These are phyloP conservation scores for Bagarius yarrelli DNA, from an alignment of 2,113 vertebrate species.

Conservation along the genomic window DNA sequence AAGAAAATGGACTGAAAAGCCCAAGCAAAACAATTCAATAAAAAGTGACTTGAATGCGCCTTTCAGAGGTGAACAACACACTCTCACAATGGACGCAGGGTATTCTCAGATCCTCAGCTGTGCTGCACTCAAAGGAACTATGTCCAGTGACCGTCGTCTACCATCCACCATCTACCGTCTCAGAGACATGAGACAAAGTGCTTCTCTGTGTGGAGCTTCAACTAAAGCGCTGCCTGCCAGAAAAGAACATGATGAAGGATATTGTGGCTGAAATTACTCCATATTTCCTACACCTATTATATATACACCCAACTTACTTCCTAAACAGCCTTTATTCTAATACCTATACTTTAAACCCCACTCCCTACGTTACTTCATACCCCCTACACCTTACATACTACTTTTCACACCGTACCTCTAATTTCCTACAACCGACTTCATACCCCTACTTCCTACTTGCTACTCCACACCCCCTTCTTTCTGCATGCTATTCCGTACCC, in stretches of 20 bases:
- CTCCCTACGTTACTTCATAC: neutral
- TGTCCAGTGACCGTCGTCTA: slow-evolving; percentile 27
- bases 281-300: neutral
- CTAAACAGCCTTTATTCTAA: neutral
- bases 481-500: too few relatives aligned
- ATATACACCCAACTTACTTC: neutral
- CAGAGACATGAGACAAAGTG: slow-evolving; percentile 18
- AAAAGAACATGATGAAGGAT: neutral
- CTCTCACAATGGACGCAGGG: slow-evolving; percentile 66
- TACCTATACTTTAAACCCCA: neutral
- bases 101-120: slow-evolving; percentile 66
- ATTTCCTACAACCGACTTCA: neutral
- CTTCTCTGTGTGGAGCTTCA: neutral
- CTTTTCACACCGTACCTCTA: neutral
- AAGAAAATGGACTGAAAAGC: slow-evolving; percentile 69
- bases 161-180: slow-evolving; percentile 43
- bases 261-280: neutral
- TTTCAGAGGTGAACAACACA: slow-evolving; percentile 70
- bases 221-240: neutral
- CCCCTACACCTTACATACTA: neutral
- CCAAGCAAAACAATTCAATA: slow-evolving; percentile 74
- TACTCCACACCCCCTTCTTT: too few relatives aligned
- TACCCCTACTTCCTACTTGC: too few relatives aligned
- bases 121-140: slow-evolving; percentile 63
- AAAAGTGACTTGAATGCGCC: slow-evolving; percentile 76